Evolutionary conservation across 1,140 invertebrate species (phyloP).

Genomic region (Bombus vancouverensis): DNA sequence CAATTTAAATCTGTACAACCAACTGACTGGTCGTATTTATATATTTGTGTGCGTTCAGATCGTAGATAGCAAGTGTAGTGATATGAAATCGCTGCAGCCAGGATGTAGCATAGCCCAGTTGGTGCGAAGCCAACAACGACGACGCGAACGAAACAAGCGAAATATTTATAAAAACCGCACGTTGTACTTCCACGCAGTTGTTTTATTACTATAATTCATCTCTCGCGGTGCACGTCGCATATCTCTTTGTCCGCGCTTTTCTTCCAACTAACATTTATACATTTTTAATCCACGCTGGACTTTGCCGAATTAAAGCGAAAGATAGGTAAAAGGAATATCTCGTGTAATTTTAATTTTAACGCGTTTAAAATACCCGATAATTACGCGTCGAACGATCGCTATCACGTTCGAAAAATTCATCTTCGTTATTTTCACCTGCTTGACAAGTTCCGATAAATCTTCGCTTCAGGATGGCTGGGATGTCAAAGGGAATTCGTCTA

Average conservation of each 20-base stretch:
- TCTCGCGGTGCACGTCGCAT: conserved; percentile 56
- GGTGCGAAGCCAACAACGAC: conserved; percentile 73
- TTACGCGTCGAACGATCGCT: background rate
- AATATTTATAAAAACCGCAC: conserved; percentile 76
- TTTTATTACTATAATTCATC: conserved; percentile 75
- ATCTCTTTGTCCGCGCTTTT: conserved; percentile 67
- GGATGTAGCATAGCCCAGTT: conserved; percentile 55
- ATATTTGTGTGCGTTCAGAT: conserved; percentile 65
- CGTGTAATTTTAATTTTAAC: background rate
- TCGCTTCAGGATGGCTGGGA: too few species aligned
- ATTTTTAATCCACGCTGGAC: conserved; percentile 40
- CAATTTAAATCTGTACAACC: conserved; percentile 13
- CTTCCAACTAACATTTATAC: conserved; percentile 58
- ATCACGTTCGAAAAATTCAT: too few species aligned
- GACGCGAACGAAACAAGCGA: conserved; percentile 73
- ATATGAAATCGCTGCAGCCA: conserved; percentile 54
- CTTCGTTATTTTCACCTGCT: too few species aligned
- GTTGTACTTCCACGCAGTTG: conserved; percentile 69
- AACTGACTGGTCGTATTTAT: conserved; percentile 42
- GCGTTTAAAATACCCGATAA: background rate
- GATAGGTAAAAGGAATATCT: background rate
- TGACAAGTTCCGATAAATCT: background rate
- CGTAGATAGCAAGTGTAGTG: conserved; percentile 69
- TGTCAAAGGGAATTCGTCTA: conserved; percentile 27
- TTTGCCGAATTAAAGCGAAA: background rate